Evolutionary conservation across 2,888 invertebrate species (phyloP).

Genomic region (Nezara viridula): DNA sequence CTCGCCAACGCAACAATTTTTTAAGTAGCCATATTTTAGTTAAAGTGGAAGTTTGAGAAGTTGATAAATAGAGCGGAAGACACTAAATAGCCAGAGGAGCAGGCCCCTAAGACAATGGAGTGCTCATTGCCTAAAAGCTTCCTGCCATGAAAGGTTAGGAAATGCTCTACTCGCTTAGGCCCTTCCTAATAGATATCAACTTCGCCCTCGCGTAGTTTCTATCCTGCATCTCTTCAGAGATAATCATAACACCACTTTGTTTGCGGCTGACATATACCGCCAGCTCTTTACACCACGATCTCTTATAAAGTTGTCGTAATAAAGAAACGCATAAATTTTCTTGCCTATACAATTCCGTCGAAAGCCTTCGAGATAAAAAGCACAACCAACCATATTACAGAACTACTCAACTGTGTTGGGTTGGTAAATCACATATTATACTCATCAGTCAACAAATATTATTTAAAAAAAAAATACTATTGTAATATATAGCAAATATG

Average conservation of each 20-base stretch:
- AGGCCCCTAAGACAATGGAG: slow-evolving; percentile 26
- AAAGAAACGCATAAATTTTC: not conserved
- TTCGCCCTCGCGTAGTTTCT: not conserved
- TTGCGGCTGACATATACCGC: not conserved
- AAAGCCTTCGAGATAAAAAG: too few relatives aligned
- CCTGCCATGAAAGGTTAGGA: slow-evolving; percentile 46
- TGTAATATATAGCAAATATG: too few relatives aligned
- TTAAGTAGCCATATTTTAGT: not conserved
- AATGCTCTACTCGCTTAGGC: slow-evolving; percentile 10
- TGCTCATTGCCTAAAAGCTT: slow-evolving; percentile 48
- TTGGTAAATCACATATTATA: too few relatives aligned
- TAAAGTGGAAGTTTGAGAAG: slow-evolving; percentile 9
- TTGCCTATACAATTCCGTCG: not conserved
- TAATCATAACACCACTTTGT: not conserved
- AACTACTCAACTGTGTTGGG: too few relatives aligned
- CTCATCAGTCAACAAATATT: too few relatives aligned
- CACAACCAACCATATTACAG: too few relatives aligned
- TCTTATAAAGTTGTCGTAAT: not conserved
- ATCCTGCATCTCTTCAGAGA: not conserved
- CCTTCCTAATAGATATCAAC: not conserved
- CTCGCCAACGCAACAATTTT: not conserved
- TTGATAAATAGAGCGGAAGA: slow-evolving; percentile 17
- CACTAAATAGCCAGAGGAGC: not conserved
- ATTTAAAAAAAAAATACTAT: too few relatives aligned
- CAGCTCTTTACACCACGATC: not conserved